Evolutionary conservation across 2,797 vertebrate genomes (phyloP).

Genomic region (Bufotes viridis): DNA sequence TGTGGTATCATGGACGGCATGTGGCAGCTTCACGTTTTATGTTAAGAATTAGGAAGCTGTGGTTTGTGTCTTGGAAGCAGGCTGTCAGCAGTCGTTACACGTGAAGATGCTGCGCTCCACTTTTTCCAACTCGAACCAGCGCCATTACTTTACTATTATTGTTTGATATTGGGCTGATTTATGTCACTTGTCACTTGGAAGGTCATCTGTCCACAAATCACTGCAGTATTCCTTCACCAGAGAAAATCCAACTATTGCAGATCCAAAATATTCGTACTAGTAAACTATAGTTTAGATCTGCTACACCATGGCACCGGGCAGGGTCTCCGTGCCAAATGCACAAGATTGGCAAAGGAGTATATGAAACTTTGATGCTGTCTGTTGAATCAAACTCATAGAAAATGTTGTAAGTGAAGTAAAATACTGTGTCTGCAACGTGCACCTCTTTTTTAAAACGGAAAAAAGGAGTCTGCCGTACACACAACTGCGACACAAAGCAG

Average conservation of each 20-base stretch:
- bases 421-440: too few relatives aligned
- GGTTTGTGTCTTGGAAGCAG: not conserved
- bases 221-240: not conserved
- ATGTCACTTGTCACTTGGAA: not conserved
- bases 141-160: too few relatives aligned
- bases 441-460: too few relatives aligned
- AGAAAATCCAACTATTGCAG: not conserved
- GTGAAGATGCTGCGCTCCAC: not conserved
- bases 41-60: constrained; percentile 8
- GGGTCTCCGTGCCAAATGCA: too few relatives aligned
- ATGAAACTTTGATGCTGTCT: too few relatives aligned
- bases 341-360: too few relatives aligned
- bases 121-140: not conserved
- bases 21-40: constrained; percentile 1
- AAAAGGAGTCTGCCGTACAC: too few relatives aligned
- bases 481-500: too few relatives aligned
- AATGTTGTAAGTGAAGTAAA: too few relatives aligned
- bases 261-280: not conserved
- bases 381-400: too few relatives aligned
- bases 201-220: not conserved
- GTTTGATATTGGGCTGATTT: not conserved
- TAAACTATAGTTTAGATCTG: too few relatives aligned
- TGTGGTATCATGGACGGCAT: not conserved
- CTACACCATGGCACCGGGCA: too few relatives aligned
- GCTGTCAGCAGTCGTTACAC: not conserved